phyloP scores from a whole-genome alignment of 2,113 vertebrate species.

The Pseudois nayaur region DNA sequence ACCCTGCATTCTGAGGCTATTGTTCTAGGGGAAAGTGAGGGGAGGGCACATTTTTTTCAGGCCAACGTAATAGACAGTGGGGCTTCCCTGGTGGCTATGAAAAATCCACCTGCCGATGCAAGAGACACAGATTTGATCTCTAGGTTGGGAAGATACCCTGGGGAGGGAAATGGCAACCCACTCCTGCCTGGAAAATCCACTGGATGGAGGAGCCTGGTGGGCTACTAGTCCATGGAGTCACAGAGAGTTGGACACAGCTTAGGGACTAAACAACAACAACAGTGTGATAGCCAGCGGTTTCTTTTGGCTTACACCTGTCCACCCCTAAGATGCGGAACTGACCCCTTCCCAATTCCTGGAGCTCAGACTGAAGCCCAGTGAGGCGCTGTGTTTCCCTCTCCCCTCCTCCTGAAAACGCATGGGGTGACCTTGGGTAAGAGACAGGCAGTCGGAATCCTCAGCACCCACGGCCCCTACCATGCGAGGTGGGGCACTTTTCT shows the following conservation, averaged over 20 bases:
- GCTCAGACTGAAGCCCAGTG: not conserved
- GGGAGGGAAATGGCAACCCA: not conserved
- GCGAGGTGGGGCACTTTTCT: rapidly evolving
- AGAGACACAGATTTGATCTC: not conserved
- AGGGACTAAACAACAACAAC: not conserved
- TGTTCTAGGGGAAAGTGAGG: no score
- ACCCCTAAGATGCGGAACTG: rapidly evolving
- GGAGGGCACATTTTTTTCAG: no score
- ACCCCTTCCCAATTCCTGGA: rapidly evolving
- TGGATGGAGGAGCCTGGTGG: not conserved
- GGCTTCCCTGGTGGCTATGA: not conserved
- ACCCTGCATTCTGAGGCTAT: not conserved
- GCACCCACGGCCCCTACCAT: rapidly evolving
- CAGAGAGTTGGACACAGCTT: not conserved
- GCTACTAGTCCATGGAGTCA: not conserved
- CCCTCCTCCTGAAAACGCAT: not conserved
- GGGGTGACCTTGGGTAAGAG: not conserved
- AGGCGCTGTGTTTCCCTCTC: rapidly evolving
- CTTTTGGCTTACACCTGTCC: not conserved
- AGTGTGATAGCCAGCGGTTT: not conserved
- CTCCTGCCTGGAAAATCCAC: not conserved
- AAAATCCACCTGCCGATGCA: not conserved
- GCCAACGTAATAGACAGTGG: not conserved
- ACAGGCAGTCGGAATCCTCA: rapidly evolving
- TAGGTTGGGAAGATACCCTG: not conserved